These are phyloP conservation scores for Lasioglossum figueresi DNA, from an alignment of 2,888 invertebrate species.

Conservation along the genomic window DNA sequence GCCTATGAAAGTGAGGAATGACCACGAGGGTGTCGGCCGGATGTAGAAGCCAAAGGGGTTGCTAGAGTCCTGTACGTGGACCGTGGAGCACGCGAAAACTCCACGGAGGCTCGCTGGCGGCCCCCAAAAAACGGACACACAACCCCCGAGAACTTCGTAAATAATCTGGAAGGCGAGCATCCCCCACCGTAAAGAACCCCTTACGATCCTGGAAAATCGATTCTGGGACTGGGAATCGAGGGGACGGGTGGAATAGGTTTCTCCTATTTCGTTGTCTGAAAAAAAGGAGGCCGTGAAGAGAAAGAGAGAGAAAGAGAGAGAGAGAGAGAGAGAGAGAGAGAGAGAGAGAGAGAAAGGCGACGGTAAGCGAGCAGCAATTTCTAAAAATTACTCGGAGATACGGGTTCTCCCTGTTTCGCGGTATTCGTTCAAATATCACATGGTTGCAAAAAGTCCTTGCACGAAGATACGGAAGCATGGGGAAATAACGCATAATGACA, in stretches of 20 bases:
- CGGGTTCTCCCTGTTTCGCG: neutral
- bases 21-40: constrained; percentile 73
- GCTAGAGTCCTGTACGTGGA: constrained; percentile 54
- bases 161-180: constrained; percentile 69
- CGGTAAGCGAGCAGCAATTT: neutral
- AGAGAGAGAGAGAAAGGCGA: neutral
- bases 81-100: constrained; percentile 70
- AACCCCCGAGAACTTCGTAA: constrained; percentile 68
- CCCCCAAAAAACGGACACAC: constrained; percentile 64
- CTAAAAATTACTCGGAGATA: neutral
- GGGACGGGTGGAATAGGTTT: constrained; percentile 49
- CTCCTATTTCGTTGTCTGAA: constrained; percentile 38
- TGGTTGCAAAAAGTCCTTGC: neutral
- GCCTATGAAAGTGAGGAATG: constrained; percentile 75
- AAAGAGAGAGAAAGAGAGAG: neutral
- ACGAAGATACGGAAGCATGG: constrained; percentile 4
- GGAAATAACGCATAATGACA: constrained; percentile 7
- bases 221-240: constrained; percentile 50
- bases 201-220: constrained; percentile 68
- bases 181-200: constrained; percentile 51
- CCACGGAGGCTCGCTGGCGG: constrained; percentile 49
- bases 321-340: neutral
- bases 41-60: constrained; percentile 77
- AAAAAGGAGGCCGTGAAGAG: neutral
- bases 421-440: neutral